These are phyloP conservation scores for Sitobion miscanthi DNA, from an alignment of 1,140 invertebrate genomes.

Conservation along the genomic window DNA sequence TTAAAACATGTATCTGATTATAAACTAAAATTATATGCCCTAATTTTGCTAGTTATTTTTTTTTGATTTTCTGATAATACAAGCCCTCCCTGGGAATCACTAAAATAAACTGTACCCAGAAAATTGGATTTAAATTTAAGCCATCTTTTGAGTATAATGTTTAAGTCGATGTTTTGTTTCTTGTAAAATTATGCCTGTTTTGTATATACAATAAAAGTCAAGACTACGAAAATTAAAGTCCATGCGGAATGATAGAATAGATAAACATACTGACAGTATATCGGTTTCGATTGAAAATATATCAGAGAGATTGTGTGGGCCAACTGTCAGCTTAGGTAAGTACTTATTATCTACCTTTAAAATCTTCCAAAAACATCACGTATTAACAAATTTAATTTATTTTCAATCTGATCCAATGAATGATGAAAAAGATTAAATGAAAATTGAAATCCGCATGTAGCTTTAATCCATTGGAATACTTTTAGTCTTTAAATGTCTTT, in stretches of 20 bases:
- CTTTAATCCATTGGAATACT: neutral
- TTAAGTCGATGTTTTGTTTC: neutral
- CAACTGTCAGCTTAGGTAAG: neutral
- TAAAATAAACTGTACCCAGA: neutral
- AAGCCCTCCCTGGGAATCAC: neutral
- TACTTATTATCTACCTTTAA: neutral
- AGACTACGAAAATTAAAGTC: neutral
- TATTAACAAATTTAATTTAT: constrained; percentile 4
- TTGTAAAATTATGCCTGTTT: neutral
- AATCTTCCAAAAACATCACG: neutral
- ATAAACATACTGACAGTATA: neutral
- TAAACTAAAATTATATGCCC: neutral
- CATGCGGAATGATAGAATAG: neutral
- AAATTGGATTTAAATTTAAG: neutral
- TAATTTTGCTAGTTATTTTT: neutral
- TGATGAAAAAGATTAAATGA: constrained; percentile 9
- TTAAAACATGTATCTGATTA: neutral
- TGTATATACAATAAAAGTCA: neutral
- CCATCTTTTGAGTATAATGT: neutral
- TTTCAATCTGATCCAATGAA: neutral
- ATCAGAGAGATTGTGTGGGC: neutral
- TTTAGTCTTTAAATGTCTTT: neutral
- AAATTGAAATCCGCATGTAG: neutral
- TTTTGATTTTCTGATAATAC: neutral
- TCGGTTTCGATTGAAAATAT: neutral